Evolutionary conservation across 2,797 vertebrate genomes (phyloP).

Genomic region (Phoxinus dragarum): DNA sequence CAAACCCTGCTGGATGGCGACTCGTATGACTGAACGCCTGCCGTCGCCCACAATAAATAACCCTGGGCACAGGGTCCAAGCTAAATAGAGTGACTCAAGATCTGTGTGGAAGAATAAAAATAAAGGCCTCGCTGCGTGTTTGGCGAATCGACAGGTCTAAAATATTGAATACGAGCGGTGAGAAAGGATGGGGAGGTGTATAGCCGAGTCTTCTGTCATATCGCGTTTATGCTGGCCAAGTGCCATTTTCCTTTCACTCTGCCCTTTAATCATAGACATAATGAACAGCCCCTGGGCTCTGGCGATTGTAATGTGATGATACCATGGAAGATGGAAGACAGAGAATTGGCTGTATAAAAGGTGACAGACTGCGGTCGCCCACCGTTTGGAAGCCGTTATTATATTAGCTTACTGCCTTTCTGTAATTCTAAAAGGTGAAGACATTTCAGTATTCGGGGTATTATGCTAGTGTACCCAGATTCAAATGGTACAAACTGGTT

Average conservation of each 20-base stretch:
- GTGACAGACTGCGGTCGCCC: constrained; percentile 30
- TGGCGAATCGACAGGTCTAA: neutral
- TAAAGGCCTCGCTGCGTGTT: constrained; percentile 6
- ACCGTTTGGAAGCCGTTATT: constrained; percentile 19
- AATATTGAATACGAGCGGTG: constrained; percentile 47
- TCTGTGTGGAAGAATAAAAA: constrained; percentile 6
- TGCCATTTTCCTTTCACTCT: constrained; percentile 78
- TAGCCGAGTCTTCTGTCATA: constrained; percentile 67
- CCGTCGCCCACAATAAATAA: constrained; percentile 21
- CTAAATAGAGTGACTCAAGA: constrained; percentile 27
- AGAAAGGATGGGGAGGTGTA: constrained; percentile 72
- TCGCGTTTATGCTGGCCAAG: constrained; percentile 71
- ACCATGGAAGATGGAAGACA: constrained; percentile 23
- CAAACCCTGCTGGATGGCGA: constrained; percentile 26
- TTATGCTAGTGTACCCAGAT: neutral
- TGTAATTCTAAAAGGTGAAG: neutral
- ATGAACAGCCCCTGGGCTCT: constrained; percentile 74
- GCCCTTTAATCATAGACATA: constrained; percentile 76
- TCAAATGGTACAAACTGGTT: neutral
- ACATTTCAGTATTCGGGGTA: neutral
- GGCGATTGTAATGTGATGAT: constrained; percentile 62
- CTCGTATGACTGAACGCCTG: constrained; percentile 7
- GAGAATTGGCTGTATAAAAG: constrained; percentile 46
- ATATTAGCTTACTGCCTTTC: constrained; percentile 13
- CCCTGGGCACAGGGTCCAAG: neutral